A percentile compares a stretch with the other conserved stretches of the same genome.
phyloP scores from a whole-genome alignment of 1,140 invertebrate species.

The Episyrphus balteatus region DNA sequence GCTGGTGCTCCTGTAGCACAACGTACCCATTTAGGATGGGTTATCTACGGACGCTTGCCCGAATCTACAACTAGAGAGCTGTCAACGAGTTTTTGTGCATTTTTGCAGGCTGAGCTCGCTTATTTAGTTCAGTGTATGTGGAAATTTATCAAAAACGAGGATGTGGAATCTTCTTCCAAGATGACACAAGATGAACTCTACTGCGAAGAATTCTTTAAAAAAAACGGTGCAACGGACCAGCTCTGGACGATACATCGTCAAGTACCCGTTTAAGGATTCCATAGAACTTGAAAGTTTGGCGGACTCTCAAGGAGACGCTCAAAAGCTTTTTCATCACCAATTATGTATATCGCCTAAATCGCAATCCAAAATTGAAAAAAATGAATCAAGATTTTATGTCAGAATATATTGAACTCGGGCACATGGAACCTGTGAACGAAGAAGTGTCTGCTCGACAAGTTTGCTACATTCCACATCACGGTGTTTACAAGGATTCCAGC shows the following conservation, averaged over 20 bases:
- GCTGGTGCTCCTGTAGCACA: neutral
- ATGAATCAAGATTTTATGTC: neutral
- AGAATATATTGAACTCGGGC: neutral
- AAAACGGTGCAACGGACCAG: neutral
- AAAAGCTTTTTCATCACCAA: neutral
- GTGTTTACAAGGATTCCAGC: constrained; percentile 20
- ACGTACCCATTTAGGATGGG: no score
- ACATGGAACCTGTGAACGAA: neutral
- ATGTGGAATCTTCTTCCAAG: no score
- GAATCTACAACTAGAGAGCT: neutral
- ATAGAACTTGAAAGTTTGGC: neutral
- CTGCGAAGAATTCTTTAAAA: neutral
- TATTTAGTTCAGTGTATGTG: no score
- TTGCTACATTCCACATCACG: constrained; percentile 35
- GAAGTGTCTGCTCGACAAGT: no score
- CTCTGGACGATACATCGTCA: neutral
- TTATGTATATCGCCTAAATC: neutral
- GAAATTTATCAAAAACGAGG: no score
- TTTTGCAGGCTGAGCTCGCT: neutral
- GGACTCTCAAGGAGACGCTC: neutral
- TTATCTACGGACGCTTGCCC: neutral
- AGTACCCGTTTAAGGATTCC: neutral
- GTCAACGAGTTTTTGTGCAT: neutral
- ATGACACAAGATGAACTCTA: neutral
- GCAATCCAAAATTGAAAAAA: neutral